Evolutionary conservation across 2,888 invertebrate genomes (phyloP), one percentile per base, ranked within the genome.

Genomic region (Keiferia lycopersicella): DNA sequence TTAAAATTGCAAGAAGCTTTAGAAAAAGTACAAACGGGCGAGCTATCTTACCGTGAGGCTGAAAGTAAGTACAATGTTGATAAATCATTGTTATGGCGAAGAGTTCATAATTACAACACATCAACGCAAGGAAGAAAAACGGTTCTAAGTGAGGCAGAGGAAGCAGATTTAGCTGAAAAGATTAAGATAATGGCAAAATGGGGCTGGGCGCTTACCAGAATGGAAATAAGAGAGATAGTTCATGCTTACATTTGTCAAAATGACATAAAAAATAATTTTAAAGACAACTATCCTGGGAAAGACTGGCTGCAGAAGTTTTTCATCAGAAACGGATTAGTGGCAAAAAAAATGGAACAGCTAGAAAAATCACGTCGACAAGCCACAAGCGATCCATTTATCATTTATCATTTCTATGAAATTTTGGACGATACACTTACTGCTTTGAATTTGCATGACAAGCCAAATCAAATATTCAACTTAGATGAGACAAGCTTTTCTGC

Each of bases 141-240:
- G 16, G 63, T 63, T 59, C 22, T 63, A 22, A 64, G 53, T 22
- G 48, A 38, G 53, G 26, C 59, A 64, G 64, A 51, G 51, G 64
- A 64, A 61, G 41, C n/a, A 26, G 61, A 64, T 34, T 41, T 64
- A 48, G 56, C 64, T 45, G 64, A 64, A 14, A 64, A 64, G 56
- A 61, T 61, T 45, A 56, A 57, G 53, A 64, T 48, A 34, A 64
- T 64, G 64, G 64, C 61, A 56, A 64, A 64, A 64, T 61, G 61
- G 61, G 61, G 64, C 57, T 64, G 61, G 64, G 64, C 64, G n/a
- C 61, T 64, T 45, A 61, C 61, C 11, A 64, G 64, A 48, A 61
- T 39, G 56, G 61, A 64, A 64, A 64, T 64, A 45, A 61, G 34
- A 61, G 53, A 53, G 53, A 53, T 53, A 22, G 53, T 53, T 53